These are phyloP conservation scores for Myopa testacea DNA, from an alignment of 2,888 invertebrate species.

Conservation along the genomic window DNA sequence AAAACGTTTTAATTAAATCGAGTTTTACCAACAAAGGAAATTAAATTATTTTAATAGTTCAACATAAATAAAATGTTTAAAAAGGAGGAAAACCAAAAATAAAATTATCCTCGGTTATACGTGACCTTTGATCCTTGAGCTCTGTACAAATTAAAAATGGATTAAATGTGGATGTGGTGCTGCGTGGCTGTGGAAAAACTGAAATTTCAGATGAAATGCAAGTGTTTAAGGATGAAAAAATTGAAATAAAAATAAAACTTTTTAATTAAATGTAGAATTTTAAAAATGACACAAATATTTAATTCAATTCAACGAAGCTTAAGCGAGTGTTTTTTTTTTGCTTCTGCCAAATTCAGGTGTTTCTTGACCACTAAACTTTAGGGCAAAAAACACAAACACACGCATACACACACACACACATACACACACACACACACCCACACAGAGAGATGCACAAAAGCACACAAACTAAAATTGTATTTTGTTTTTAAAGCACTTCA, in stretches of 20 bases:
- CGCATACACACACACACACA: not conserved
- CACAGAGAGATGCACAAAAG: not conserved
- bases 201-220: not conserved
- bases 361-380: not conserved
- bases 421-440: not conserved
- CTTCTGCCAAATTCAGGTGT: not conserved
- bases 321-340: not conserved
- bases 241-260: not conserved
- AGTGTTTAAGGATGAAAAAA: not conserved
- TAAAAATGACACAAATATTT: not conserved
- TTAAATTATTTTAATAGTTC: conserved; percentile 22
- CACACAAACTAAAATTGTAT: too few relatives aligned
- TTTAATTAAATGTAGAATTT: not conserved
- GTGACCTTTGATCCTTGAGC: too few relatives aligned
- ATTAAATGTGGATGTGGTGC: not conserved
- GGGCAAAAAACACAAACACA: not conserved
- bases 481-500: too few relatives aligned
- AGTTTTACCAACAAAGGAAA: conserved; percentile 11
- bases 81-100: not conserved
- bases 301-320: not conserved
- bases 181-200: not conserved
- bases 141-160: not conserved
- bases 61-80: not conserved
- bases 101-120: not conserved
- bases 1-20: conserved; percentile 8